Evolutionary conservation across 2,797 vertebrate genomes (phyloP).

Genomic region (Phrynocephalus vlangalii): DNA sequence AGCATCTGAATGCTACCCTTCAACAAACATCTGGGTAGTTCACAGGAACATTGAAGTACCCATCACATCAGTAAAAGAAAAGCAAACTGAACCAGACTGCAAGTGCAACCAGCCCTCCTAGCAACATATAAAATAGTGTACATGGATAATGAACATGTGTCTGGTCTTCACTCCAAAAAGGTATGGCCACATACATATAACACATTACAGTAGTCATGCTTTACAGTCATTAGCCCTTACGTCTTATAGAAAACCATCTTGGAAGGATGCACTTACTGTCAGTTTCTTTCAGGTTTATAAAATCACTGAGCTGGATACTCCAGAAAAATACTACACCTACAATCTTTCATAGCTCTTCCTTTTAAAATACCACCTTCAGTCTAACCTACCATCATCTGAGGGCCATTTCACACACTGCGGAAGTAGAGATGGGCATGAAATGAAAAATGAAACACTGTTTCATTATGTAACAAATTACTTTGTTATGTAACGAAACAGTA

Average conservation of each 20-base stretch:
- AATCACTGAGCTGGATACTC: neutral
- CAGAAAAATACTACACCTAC: neutral
- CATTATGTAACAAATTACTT: no score
- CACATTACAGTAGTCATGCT: neutral
- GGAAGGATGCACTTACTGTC: neutral
- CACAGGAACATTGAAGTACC: neutral
- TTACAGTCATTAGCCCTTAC: neutral
- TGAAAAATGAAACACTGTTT: neutral
- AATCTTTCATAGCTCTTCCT: neutral
- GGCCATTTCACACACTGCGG: neutral
- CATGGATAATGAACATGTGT: no score
- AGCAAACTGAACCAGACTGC: neutral
- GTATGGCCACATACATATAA: neutral
- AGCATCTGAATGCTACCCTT: neutral
- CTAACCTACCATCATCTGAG: neutral
- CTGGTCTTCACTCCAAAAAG: neutral
- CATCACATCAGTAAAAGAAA: neutral
- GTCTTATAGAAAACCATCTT: neutral
- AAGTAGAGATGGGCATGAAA: neutral
- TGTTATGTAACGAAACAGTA: no score
- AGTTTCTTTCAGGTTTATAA: neutral
- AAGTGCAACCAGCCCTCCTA: neutral
- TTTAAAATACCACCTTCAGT: no score
- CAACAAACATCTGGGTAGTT: neutral
- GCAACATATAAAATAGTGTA: neutral